Conservation (phyloP, 1,140 invertebrate genomes). For the Teleopsis dalmanni region DNA sequence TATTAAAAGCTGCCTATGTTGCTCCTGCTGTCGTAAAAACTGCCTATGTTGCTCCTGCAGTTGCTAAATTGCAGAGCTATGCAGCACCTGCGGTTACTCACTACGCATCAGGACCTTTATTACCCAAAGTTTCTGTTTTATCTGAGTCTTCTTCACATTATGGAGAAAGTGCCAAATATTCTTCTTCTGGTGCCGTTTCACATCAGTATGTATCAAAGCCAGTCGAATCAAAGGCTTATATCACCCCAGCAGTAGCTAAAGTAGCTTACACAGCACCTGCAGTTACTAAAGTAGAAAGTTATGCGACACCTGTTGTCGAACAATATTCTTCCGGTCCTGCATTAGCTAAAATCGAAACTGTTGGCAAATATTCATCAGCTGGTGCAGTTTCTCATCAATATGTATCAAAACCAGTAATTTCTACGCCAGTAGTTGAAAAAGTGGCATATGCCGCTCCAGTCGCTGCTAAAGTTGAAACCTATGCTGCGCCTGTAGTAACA, state of each 20-base stretch:
- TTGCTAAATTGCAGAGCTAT: too few relatives aligned
- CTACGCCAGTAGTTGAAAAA: conserved; percentile 12
- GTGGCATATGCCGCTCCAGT: neutral
- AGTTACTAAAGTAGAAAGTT: neutral
- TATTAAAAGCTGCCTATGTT: neutral
- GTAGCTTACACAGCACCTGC: conserved; percentile 12
- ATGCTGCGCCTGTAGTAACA: conserved; percentile 13
- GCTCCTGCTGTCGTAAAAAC: conserved; percentile 4
- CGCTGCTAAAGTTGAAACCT: conserved; percentile 2
- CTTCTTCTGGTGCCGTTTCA: conserved; percentile 14
- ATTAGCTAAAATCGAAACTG: neutral
- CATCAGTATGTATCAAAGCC: conserved; percentile 21
- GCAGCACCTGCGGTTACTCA: neutral
- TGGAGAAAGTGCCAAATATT: neutral
- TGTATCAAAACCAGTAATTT: conserved; percentile 23
- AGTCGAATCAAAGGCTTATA: conserved; percentile 11
- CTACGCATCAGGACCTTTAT: neutral
- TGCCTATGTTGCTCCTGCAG: conserved; percentile 1
- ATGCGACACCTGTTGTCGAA: conserved; percentile 2
- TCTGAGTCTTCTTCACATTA: too few relatives aligned
- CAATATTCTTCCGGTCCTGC: conserved; percentile 7
- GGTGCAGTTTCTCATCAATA: conserved; percentile 32
- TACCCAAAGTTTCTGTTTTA: neutral
- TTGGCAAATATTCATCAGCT: conserved; percentile 1
- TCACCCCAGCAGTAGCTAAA: conserved; percentile 5